Evolutionary conservation across 2,797 vertebrate genomes (phyloP).

Genomic region (Poecilia wingei): DNA sequence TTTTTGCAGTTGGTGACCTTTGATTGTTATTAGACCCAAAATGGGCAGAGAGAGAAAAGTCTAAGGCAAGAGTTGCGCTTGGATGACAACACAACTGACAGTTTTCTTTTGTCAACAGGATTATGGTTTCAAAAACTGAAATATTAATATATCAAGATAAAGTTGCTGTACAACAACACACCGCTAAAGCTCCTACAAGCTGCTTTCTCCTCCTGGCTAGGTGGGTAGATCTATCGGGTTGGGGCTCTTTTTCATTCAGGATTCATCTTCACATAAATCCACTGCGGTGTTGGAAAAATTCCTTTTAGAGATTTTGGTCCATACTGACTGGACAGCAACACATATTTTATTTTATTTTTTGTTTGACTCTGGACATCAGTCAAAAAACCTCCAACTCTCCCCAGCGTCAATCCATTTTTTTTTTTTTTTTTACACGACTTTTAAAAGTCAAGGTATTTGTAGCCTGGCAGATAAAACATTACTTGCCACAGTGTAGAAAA

Average conservation of each 20-base stretch:
- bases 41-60: neutral
- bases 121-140: no score
- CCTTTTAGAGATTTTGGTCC: neutral
- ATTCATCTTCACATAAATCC: no score
- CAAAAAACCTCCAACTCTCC: neutral
- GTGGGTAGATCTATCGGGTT: no score
- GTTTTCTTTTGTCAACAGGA: no score
- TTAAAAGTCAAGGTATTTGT: neutral
- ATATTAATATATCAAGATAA: no score
- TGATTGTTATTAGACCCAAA: neutral
- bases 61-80: no score
- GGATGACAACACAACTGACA: no score
- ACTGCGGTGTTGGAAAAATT: neutral
- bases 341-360: neutral
- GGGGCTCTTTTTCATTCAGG: no score
- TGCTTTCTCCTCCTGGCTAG: no score
- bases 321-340: neutral
- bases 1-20: neutral
- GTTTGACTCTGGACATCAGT: neutral
- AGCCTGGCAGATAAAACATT: neutral
- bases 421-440: neutral
- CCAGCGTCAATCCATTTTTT: neutral
- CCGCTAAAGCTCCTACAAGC: no score
- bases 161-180: no score
- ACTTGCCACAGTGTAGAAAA: neutral